Conservation (phyloP, 2,113 vertebrate species). For the Coturnix japonica region DNA sequence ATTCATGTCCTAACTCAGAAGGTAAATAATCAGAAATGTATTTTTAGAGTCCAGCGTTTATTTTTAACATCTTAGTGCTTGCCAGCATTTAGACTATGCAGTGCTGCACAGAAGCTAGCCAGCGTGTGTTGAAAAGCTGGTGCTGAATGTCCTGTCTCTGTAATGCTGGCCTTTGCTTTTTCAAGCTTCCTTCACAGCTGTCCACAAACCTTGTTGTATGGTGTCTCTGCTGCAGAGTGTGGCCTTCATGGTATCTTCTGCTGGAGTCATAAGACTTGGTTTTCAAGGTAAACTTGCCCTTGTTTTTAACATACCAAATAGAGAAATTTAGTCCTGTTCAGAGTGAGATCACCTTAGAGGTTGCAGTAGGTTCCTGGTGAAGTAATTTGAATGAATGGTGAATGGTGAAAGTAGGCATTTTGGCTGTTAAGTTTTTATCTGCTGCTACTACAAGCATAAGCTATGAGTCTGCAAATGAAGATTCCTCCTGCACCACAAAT, state of each 20-base stretch:
- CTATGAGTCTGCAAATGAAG: background rate
- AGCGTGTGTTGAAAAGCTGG: background rate
- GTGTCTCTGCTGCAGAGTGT: background rate
- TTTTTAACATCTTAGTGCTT: conserved; percentile 3
- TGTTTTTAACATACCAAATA: background rate
- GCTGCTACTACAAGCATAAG: background rate
- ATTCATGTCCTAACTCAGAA: background rate
- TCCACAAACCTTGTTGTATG: background rate
- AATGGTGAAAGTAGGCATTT: background rate
- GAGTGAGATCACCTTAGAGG: background rate
- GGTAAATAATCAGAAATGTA: background rate
- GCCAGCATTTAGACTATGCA: background rate
- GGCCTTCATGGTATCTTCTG: background rate
- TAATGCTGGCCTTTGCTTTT: background rate
- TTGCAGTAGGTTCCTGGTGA: background rate
- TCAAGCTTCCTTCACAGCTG: conserved; percentile 2
- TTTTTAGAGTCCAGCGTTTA: conserved; percentile 37
- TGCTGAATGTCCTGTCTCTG: background rate
- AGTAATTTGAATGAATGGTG: background rate
- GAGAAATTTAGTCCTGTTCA: background rate
- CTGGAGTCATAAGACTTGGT: background rate
- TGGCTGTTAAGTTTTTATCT: background rate
- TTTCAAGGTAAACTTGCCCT: background rate
- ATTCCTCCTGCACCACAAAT: background rate
- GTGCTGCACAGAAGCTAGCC: conserved; percentile 5